These are phyloP conservation scores for Saguinus imperator DNA, from an alignment of 2,113 vertebrate genomes.

Conservation along the genomic window DNA sequence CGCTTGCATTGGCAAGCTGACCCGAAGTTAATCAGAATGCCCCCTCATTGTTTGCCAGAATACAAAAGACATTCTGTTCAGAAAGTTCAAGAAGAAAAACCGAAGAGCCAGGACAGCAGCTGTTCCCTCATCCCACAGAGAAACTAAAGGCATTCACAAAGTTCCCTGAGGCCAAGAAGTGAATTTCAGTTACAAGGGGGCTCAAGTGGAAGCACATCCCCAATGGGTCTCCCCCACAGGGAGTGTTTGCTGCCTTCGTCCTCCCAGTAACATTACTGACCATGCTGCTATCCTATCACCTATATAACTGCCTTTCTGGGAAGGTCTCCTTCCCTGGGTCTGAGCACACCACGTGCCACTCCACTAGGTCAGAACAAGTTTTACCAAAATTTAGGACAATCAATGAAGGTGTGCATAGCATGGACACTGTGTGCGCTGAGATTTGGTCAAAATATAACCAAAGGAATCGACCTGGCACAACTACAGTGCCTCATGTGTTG, in stretches of 20 bases:
- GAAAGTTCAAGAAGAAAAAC: constrained; percentile 85
- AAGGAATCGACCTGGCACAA: background rate
- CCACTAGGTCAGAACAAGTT: constrained; percentile 22
- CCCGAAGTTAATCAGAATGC: constrained; percentile 83
- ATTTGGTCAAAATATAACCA: constrained; percentile 47
- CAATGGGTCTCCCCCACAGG: background rate
- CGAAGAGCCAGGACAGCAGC: constrained; percentile 79
- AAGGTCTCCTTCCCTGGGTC: background rate
- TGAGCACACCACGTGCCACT: background rate
- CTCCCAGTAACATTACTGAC: background rate
- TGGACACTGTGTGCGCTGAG: background rate
- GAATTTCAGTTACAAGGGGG: background rate
- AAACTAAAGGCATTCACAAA: constrained; percentile 47
- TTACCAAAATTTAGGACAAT: background rate
- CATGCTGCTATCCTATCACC: background rate
- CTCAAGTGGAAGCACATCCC: background rate
- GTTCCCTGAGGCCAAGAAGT: background rate
- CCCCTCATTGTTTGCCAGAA: constrained; percentile 89
- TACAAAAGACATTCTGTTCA: constrained; percentile 92
- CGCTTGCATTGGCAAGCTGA: constrained; percentile 80
- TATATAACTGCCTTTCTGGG: background rate
- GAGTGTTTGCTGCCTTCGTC: background rate
- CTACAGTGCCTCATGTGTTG: background rate
- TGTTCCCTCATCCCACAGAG: constrained; percentile 65
- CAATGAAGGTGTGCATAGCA: background rate